These are phyloP conservation scores for Brachionus paranguensis DNA, from an alignment of 1,140 invertebrate species.

Conservation along the genomic window DNA sequence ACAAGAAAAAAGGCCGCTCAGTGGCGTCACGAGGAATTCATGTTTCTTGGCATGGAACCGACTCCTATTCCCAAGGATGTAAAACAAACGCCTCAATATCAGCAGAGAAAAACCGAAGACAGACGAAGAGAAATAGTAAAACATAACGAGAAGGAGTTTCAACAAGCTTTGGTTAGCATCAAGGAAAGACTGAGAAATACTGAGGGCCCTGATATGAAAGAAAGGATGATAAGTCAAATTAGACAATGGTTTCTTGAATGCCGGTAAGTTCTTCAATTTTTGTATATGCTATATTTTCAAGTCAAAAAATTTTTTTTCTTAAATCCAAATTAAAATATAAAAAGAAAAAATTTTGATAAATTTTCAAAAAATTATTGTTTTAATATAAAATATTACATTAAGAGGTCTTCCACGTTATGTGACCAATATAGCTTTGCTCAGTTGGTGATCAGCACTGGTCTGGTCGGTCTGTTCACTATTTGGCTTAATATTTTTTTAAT, in stretches of 20 bases:
- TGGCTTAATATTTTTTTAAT: no score
- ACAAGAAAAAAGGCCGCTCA: constrained; percentile 50
- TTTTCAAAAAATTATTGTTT: neutral
- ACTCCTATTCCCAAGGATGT: constrained; percentile 21
- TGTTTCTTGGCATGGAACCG: constrained; percentile 68
- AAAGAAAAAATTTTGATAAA: no score
- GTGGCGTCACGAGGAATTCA: constrained; percentile 66
- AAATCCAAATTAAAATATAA: neutral
- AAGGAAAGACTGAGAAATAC: constrained; percentile 55
- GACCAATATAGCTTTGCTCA: no score
- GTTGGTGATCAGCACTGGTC: no score
- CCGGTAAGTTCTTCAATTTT: constrained; percentile 52
- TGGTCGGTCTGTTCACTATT: no score
- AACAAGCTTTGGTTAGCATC: constrained; percentile 54
- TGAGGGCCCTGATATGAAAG: constrained; percentile 66
- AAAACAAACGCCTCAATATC: constrained; percentile 51
- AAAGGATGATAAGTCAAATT: constrained; percentile 66
- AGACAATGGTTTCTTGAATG: constrained; percentile 69
- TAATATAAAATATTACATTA: neutral
- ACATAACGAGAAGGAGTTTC: constrained; percentile 63
- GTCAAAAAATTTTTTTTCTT: neutral
- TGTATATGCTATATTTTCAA: neutral
- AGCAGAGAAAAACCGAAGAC: constrained; percentile 47
- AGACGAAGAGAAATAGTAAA: constrained; percentile 51
- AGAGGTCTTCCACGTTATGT: no score